Conservation (phyloP, 2,797 vertebrate species). For the Hyperoplus immaculatus region DNA sequence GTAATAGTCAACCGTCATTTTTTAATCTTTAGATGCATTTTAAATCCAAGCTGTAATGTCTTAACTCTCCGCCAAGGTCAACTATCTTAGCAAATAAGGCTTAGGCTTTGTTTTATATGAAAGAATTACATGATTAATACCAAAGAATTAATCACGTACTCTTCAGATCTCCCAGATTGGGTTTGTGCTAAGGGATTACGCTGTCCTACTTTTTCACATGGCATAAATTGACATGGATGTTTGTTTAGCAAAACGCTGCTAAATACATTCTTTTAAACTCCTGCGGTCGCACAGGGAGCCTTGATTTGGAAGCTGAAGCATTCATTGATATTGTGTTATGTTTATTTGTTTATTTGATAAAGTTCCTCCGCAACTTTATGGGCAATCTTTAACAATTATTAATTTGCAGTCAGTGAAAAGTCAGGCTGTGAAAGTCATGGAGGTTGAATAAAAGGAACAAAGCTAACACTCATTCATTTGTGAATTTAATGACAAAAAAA, state of each 20-base stretch:
- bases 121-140: constrained; percentile 92
- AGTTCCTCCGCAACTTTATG: constrained; percentile 15
- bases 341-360: no score
- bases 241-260: constrained; percentile 80
- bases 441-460: constrained; percentile 14
- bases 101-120: constrained; percentile 93
- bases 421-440: not conserved
- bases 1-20: constrained; percentile 90
- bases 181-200: constrained; percentile 88
- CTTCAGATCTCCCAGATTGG: constrained; percentile 89
- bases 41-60: constrained; percentile 90
- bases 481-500: not conserved
- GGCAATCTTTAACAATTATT: constrained; percentile 35
- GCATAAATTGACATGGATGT: constrained; percentile 85
- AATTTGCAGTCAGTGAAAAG: constrained; percentile 6
- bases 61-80: constrained; percentile 91
- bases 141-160: constrained; percentile 90
- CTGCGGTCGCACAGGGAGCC: constrained; percentile 39
- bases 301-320: constrained; percentile 55
- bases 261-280: constrained; percentile 80
- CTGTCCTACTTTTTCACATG: constrained; percentile 89
- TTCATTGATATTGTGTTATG: not conserved
- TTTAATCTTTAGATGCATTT: constrained; percentile 92
- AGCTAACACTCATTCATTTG: not conserved
- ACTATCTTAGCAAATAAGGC: constrained; percentile 91